These are phyloP conservation scores for Nesoenas mayeri DNA, from an alignment of 2,113 vertebrate genomes.

Conservation along the genomic window DNA sequence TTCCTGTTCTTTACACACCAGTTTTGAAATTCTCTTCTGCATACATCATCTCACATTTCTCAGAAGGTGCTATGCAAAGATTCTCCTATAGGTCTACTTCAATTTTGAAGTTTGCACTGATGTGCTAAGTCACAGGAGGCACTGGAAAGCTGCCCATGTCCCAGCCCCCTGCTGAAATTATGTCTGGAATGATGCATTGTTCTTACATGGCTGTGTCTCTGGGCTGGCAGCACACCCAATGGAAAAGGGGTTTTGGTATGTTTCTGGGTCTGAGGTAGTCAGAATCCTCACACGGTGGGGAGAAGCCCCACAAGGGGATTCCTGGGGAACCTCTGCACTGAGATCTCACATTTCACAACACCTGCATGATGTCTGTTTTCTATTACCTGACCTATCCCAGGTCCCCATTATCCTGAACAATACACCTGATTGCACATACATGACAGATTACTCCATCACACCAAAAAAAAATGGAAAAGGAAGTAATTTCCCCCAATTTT, in stretches of 20 bases:
- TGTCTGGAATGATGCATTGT: background rate
- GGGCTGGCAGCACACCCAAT: background rate
- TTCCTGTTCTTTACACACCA: background rate
- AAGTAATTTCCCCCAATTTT: background rate
- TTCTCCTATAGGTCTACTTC: background rate
- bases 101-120: background rate
- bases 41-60: background rate
- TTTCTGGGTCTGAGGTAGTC: background rate
- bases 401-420: background rate
- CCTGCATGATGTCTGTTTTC: background rate
- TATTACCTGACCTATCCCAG: background rate
- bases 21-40: background rate
- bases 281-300: background rate
- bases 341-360: background rate
- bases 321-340: background rate
- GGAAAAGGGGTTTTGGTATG: background rate
- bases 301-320: background rate
- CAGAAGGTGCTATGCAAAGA: background rate
- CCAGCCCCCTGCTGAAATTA: background rate
- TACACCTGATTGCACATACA: background rate
- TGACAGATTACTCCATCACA: background rate
- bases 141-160: background rate
- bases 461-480: background rate
- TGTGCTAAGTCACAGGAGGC: background rate
- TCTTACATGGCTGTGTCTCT: background rate